Evolutionary conservation across 1,140 invertebrate genomes (phyloP).

Genomic region (Globodera ellingtonae): DNA sequence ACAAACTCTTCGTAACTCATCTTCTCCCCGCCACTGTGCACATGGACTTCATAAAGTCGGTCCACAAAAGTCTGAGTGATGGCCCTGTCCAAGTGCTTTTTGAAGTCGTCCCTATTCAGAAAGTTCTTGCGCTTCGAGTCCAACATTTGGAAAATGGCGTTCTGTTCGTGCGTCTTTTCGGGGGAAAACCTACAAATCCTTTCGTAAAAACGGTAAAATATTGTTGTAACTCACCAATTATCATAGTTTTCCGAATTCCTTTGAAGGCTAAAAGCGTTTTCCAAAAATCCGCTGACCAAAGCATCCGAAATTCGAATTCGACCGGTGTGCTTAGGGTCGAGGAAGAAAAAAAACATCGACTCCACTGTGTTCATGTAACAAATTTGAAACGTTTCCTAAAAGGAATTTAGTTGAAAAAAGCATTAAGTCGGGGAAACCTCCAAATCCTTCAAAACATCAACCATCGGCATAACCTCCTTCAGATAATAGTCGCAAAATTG

Average conservation of each 20-base stretch:
- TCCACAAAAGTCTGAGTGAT: constrained; percentile 36
- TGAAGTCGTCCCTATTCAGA: constrained; percentile 29
- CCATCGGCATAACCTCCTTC: constrained; percentile 20
- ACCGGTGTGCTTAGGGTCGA: constrained; percentile 36
- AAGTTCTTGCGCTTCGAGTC: constrained; percentile 23
- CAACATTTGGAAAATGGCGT: constrained; percentile 34
- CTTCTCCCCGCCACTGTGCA: constrained; percentile 22
- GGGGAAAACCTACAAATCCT: constrained; percentile 36
- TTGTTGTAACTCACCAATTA: constrained; percentile 36
- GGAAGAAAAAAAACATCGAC: constrained; percentile 45
- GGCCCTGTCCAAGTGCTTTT: constrained; percentile 21
- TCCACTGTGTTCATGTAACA: constrained; percentile 32
- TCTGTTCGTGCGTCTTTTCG: constrained; percentile 40
- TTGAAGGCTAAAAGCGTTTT: constrained; percentile 35
- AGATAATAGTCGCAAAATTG: constrained; percentile 28
- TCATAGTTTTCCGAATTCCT: constrained; percentile 28
- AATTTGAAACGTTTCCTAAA: constrained; percentile 30
- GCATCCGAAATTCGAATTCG: constrained; percentile 36
- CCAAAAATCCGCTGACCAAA: constrained; percentile 40
- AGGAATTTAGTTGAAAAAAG: neutral
- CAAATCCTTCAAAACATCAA: constrained; percentile 28
- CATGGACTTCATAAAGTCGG: constrained; percentile 35
- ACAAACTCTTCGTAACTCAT: constrained; percentile 44
- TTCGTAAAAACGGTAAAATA: constrained; percentile 9
- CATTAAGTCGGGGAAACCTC: constrained; percentile 1